These are phyloP conservation scores for Anarhynchus alexandrinus DNA, from an alignment of 2,113 vertebrate genomes.

Conservation along the genomic window DNA sequence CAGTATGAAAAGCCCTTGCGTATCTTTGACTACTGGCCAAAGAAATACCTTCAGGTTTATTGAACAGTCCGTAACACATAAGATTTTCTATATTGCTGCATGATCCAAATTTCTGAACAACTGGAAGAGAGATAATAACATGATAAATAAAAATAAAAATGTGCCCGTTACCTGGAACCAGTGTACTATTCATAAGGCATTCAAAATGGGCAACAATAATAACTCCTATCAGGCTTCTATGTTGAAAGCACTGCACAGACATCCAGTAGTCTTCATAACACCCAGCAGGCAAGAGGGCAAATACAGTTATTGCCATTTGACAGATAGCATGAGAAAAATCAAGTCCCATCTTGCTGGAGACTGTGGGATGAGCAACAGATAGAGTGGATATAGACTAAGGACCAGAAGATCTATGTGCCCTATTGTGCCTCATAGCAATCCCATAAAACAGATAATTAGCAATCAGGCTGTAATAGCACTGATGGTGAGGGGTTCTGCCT, in stretches of 20 bases:
- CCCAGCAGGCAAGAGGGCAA: not conserved
- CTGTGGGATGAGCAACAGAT: not conserved
- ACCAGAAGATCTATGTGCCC: not conserved
- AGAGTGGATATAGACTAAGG: not conserved
- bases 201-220: not conserved
- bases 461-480: not conserved
- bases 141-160: not conserved
- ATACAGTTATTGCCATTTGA: not conserved
- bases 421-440: not conserved
- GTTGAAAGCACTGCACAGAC: not conserved
- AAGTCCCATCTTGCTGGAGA: not conserved
- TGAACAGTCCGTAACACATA: not conserved
- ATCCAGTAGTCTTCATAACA: not conserved
- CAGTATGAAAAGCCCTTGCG: not conserved
- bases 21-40: not conserved
- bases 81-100: not conserved
- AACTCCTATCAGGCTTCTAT: not conserved
- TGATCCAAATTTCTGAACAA: not conserved
- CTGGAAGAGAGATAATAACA: not conserved
- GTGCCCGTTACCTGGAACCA: not conserved
- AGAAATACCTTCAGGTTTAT: not conserved
- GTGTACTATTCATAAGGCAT: not conserved
- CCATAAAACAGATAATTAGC: not conserved
- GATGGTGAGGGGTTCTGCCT: not conserved
- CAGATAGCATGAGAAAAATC: not conserved